A percentile compares a stretch with the other conserved stretches of the same genome.
phyloP scores from a whole-genome alignment of 2,888 invertebrate genomes.

The Eristalis pertinax region DNA sequence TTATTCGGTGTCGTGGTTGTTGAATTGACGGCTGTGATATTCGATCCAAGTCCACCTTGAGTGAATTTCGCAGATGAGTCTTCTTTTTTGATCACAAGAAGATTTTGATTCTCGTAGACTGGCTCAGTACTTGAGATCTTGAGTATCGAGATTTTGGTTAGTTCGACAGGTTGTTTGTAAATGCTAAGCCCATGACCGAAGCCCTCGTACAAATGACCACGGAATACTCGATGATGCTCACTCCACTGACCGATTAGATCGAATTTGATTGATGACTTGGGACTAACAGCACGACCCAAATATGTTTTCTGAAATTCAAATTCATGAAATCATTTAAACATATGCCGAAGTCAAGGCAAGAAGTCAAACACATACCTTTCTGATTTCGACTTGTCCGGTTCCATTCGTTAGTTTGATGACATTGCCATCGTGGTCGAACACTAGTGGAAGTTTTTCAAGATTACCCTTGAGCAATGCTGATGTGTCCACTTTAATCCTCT shows the following conservation, averaged over 20 bases:
- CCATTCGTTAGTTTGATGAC: conserved; percentile 76
- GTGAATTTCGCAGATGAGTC: conserved; percentile 39
- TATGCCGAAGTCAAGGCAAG: background rate
- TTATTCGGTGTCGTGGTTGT: conserved; percentile 21
- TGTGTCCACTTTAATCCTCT: conserved; percentile 76
- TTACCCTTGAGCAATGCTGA: conserved; percentile 73
- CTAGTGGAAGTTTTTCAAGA: conserved; percentile 75
- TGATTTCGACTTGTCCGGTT: conserved; percentile 76
- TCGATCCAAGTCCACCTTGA: conserved; percentile 54
- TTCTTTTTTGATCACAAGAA: conserved; percentile 73
- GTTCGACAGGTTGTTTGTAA: conserved; percentile 74
- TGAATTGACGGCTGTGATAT: conserved; percentile 69
- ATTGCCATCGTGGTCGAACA: conserved; percentile 77
- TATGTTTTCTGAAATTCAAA: conserved; percentile 74
- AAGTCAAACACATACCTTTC: conserved; percentile 70
- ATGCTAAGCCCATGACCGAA: conserved; percentile 77
- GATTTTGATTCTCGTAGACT: conserved; percentile 76
- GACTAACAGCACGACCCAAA: conserved; percentile 77
- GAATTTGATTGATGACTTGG: conserved; percentile 76
- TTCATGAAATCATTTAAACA: background rate
- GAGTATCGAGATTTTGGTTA: conserved; percentile 74
- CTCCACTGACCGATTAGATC: conserved; percentile 79
- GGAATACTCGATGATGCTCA: conserved; percentile 76
- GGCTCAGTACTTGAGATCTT: conserved; percentile 78
- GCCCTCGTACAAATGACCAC: conserved; percentile 77